Percentiles rank a stretch among this genome's conserved stretches.
Conservation (phyloP, 2,888 invertebrate species). For the Dicyrtomina minuta region DNA sequence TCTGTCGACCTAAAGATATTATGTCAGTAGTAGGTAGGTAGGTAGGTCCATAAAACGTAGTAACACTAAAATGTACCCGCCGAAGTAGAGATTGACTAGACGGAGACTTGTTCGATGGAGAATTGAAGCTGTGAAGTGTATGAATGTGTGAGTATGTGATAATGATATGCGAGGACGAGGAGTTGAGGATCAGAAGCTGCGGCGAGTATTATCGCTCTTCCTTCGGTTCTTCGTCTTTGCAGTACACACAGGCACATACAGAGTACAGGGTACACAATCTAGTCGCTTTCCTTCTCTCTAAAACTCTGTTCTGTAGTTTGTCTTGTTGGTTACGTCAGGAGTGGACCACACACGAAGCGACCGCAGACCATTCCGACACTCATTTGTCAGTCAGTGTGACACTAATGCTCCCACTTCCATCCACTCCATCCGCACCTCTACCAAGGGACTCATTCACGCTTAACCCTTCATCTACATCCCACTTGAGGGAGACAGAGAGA, state of each 20-base stretch:
- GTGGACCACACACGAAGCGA: slow-evolving; percentile 53
- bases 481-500: too few species aligned
- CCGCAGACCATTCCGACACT: slow-evolving; percentile 53
- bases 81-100: not conserved
- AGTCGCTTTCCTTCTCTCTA: too few species aligned
- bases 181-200: slow-evolving; percentile 14
- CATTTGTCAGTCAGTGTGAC: slow-evolving; percentile 54
- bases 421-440: slow-evolving; percentile 44
- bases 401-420: slow-evolving; percentile 50
- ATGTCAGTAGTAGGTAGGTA: not conserved
- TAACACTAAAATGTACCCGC: not conserved
- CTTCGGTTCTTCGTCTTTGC: not conserved
- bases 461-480: not conserved
- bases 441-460: slow-evolving; percentile 14
- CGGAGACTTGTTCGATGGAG: not conserved
- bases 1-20: not conserved
- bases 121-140: not conserved
- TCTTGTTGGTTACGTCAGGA: slow-evolving; percentile 23
- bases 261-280: too few species aligned
- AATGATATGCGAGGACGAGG: slow-evolving; percentile 13
- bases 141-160: slow-evolving; percentile 13
- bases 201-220: slow-evolving; percentile 1
- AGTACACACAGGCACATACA: too few species aligned
- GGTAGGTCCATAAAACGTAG: not conserved
- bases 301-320: not conserved